Base-by-base conservation (phyloP, 2,888 invertebrate species). In the Chrysopilus asiliformis region DNA sequence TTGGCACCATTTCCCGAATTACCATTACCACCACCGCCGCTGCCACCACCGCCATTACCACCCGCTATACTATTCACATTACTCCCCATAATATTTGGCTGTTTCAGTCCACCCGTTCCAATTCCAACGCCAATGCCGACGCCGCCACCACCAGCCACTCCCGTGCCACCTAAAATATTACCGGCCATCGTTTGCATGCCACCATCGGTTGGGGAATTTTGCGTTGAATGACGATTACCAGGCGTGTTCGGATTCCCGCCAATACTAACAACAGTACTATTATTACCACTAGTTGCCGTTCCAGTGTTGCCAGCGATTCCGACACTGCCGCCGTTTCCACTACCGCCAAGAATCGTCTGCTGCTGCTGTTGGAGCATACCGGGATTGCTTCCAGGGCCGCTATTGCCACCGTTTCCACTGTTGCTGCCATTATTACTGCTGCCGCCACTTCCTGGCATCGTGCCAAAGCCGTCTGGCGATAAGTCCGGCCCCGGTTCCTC, bases 171-270 rank as follows among this genome's bases (percentile, higher is more conserved):
- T 35, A 43, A 4, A 38, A 36, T 33, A 39, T 39, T 44, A n/a
- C n/a, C 13, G 15, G 16, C 16, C 10, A n/a, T 16, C 4, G 25
- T 18, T 18, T 38, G 38, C 27, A 35, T 35, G 4, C 25, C 12
- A 22, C 27, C 31, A 10, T 38, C 27, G 9, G 32, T 32, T 9
- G 39, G 28, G 12, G 32, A 9, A 8, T 7, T 22, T 10, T 41
- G 41, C n/a, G 43, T 38, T 29, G 45, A 40, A 26, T 39, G 47
- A n/a, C 45, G 40, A 19, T 34, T 43, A 14, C 37, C 44, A 20
- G 35, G n/a, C n/a, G n/a, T n/a, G n/a, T n/a, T n/a, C n/a, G n/a
- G n/a, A n/a, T n/a, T n/a, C n/a, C n/a, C n/a, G n/a, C n/a, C n/a
- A n/a, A n/a, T n/a, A n/a, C n/a, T n/a, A n/a, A n/a, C n/a, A n/a